Percentiles rank a stretch among this genome's conserved stretches.
These are phyloP conservation scores for Philypnodon macrostomus DNA, from an alignment of 2,797 vertebrate species.

Conservation along the genomic window DNA sequence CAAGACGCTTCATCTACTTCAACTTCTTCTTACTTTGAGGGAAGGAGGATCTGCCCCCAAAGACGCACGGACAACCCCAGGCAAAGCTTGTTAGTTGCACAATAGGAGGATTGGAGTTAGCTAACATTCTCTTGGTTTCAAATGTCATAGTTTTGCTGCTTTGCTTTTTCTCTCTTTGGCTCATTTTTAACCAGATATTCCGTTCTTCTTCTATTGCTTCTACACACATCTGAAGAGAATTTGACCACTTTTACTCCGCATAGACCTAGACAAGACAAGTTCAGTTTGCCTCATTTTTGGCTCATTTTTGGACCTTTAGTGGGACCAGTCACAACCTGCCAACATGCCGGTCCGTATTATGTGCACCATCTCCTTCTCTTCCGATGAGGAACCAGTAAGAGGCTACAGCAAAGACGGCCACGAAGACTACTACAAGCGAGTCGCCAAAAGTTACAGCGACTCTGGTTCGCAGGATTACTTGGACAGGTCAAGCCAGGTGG, in stretches of 20 bases:
- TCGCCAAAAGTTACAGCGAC: conserved; percentile 51
- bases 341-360: conserved; percentile 91
- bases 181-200: neutral
- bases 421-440: conserved; percentile 76
- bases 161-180: conserved; percentile 19
- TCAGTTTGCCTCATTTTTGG: neutral
- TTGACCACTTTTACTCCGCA: neutral
- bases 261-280: too few relatives aligned
- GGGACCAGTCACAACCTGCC: conserved; percentile 8
- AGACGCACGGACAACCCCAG: conserved; percentile 52
- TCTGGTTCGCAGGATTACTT: conserved; percentile 58
- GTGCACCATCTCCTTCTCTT: conserved; percentile 91
- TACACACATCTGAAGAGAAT: neutral
- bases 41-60: conserved; percentile 47
- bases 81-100: conserved; percentile 25
- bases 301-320: neutral
- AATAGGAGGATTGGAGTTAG: conserved; percentile 3
- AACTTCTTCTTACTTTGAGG: conserved; percentile 38
- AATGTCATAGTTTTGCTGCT: conserved; percentile 19
- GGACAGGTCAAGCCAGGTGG: conserved; percentile 55
- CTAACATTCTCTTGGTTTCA: conserved; percentile 1
- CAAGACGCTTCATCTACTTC: conserved; percentile 5
- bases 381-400: conserved; percentile 76
- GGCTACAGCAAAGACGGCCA: conserved; percentile 59
- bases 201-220: neutral